Percentiles rank a stretch among this genome's conserved stretches.
Evolutionary conservation across 2,888 invertebrate genomes (phyloP).

Genomic region (Tolmerus cingulatus): DNA sequence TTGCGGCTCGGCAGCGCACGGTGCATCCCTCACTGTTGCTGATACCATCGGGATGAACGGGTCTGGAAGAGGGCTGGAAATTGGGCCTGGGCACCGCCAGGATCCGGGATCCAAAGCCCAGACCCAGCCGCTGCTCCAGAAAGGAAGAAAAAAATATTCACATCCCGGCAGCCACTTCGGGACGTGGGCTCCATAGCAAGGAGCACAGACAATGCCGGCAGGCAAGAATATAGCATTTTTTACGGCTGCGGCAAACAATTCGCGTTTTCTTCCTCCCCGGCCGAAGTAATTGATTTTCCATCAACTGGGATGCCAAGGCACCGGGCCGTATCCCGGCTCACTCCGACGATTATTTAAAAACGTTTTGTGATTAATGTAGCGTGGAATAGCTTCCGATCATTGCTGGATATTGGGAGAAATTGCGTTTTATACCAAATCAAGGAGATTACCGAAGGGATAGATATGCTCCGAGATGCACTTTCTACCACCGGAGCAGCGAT

Average conservation of each 20-base stretch:
- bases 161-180: background rate
- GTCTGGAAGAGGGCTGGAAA: background rate
- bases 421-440: constrained; percentile 11
- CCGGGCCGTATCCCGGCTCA: background rate
- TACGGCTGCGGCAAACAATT: constrained; percentile 21
- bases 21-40: constrained; percentile 10
- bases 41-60: background rate
- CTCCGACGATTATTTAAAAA: constrained; percentile 40
- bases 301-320: constrained; percentile 17
- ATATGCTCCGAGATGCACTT: background rate
- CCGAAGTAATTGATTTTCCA: constrained; percentile 41
- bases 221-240: constrained; percentile 25
- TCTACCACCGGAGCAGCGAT: background rate
- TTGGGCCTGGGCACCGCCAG: background rate
- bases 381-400: constrained; percentile 49
- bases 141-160: background rate
- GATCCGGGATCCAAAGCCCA: background rate
- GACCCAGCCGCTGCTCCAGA: background rate
- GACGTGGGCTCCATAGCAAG: constrained; percentile 16
- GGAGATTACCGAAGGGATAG: background rate
- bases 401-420: constrained; percentile 42
- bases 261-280: constrained; percentile 20
- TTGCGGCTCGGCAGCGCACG: background rate
- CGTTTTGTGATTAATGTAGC: constrained; percentile 49
- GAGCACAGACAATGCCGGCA: constrained; percentile 23